Evolutionary conservation across 64 coral and sea anemone genomes (phyloP).

Genomic region (Actinia equina): DNA sequence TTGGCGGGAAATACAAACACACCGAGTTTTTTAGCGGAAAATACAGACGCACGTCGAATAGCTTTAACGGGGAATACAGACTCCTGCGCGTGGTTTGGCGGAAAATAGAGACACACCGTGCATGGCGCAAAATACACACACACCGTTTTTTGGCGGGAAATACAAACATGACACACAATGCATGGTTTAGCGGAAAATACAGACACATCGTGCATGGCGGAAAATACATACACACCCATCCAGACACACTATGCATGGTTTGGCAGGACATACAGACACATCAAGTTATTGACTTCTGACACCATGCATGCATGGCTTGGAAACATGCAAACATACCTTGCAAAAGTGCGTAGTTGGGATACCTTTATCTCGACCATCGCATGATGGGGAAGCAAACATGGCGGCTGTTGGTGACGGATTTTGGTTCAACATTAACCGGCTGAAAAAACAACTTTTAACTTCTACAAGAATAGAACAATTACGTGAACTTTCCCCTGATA

Average conservation of each 20-base stretch:
- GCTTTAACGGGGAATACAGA: background rate
- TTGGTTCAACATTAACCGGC: constrained; percentile 62
- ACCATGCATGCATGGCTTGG: too few relatives aligned
- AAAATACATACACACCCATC: background rate
- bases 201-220: background rate
- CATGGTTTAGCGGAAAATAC: background rate
- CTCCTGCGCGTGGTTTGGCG: background rate
- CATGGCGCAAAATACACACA: background rate
- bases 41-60: background rate
- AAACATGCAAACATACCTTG: too few relatives aligned
- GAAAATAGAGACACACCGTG: too few relatives aligned
- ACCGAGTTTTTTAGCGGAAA: background rate
- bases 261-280: background rate
- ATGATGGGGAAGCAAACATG: constrained; percentile 49
- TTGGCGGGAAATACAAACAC: background rate
- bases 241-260: background rate
- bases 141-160: background rate
- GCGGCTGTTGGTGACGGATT: constrained; percentile 40
- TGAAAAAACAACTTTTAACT: constrained; percentile 63
- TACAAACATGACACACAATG: background rate
- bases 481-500: constrained; percentile 11
- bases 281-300: too few relatives aligned
- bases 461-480: constrained; percentile 48
- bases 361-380: constrained; percentile 3
- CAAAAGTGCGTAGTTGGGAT: background rate